Evolutionary conservation across 2,888 invertebrate genomes (phyloP).

Genomic region (Caenorhabditis wallacei): DNA sequence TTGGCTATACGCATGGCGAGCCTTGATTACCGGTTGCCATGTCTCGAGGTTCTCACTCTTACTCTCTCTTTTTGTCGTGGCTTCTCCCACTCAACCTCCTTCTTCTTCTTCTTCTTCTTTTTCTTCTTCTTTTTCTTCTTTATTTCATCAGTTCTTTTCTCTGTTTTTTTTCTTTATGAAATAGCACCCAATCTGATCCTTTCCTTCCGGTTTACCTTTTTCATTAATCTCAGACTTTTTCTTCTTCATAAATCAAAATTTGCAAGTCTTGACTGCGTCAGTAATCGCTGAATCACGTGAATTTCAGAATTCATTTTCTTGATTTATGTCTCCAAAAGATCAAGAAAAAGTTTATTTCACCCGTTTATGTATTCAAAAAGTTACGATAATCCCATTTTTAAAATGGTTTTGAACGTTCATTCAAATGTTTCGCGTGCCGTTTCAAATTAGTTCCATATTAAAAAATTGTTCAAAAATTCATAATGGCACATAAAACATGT

Average conservation of each 20-base stretch:
- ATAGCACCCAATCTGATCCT: conserved; percentile 24
- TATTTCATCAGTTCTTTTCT: conserved; percentile 16
- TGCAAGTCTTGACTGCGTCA: conserved; percentile 13
- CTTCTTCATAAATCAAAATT: conserved; percentile 24
- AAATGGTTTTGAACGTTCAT: neutral
- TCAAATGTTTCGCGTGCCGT: conserved; percentile 3
- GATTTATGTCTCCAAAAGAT: conserved; percentile 1
- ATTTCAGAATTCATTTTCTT: neutral
- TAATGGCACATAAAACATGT: conserved; percentile 11
- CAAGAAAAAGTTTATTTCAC: neutral
- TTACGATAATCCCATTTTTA: neutral
- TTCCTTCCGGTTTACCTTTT: conserved; percentile 24
- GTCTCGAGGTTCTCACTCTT: conserved; percentile 55
- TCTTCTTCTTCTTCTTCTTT: neutral
- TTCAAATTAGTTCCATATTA: neutral
- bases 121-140: conserved; percentile 33
- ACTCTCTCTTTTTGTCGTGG: conserved; percentile 29
- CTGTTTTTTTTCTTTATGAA: conserved; percentile 3
- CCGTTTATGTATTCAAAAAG: no score
- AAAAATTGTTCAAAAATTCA: neutral
- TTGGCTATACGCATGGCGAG: conserved; percentile 58
- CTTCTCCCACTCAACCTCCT: neutral
- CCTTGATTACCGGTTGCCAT: conserved; percentile 64
- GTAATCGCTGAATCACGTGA: conserved; percentile 4
- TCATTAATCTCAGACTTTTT: conserved; percentile 17